phyloP scores from a whole-genome alignment of 2,888 invertebrate species.

The Allacma fusca region DNA sequence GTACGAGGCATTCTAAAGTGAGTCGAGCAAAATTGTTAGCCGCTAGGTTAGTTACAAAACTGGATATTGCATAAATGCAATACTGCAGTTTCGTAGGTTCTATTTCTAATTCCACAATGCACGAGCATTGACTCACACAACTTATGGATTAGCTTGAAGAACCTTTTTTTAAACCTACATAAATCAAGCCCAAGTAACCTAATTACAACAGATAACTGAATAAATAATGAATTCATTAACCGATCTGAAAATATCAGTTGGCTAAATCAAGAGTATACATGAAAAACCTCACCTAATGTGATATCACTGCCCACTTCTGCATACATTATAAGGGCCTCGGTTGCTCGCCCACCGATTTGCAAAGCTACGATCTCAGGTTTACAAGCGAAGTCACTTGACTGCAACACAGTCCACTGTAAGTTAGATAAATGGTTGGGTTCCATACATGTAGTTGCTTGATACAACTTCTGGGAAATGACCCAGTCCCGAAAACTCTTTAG shows the following conservation, averaged over 20 bases:
- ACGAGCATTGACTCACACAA: not conserved
- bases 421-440: constrained; percentile 76
- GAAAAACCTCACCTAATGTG: constrained; percentile 64
- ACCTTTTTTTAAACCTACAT: no score
- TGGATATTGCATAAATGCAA: not conserved
- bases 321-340: constrained; percentile 67
- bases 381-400: constrained; percentile 81
- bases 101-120: not conserved
- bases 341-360: constrained; percentile 55
- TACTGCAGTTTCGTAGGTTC: no score
- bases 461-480: constrained; percentile 81
- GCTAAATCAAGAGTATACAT: no score
- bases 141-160: no score
- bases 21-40: not conserved
- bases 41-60: not conserved
- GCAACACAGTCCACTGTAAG: constrained; percentile 79
- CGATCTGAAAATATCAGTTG: no score
- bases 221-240: no score
- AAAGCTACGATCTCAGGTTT: constrained; percentile 72
- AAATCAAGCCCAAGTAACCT: no score
- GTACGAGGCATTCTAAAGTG: constrained; percentile 77
- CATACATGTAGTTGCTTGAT: constrained; percentile 75
- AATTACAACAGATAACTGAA: no score
- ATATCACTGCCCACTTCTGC: constrained; percentile 84
- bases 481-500: constrained; percentile 83